phyloP scores from a whole-genome alignment of 2,888 invertebrate species.

The Galeopsomyia nigrocyanea region DNA sequence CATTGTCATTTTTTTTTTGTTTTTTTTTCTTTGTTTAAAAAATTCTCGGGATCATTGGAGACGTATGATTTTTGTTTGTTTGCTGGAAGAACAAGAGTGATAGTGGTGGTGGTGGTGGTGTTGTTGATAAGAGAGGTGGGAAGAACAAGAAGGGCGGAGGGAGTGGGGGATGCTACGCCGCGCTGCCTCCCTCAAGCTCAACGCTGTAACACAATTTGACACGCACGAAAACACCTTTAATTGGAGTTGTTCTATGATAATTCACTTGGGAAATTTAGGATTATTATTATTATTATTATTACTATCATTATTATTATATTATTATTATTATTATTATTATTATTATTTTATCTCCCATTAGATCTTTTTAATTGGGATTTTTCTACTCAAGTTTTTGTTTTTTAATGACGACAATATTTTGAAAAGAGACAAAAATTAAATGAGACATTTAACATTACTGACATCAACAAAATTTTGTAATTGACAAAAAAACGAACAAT shows the following conservation, averaged over 20 bases:
- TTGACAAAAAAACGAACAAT: conserved; percentile 18
- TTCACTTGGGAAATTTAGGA: conserved; percentile 12
- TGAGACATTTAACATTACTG: conserved; percentile 20
- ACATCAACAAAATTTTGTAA: conserved; percentile 12
- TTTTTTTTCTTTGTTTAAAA: conserved; percentile 1
- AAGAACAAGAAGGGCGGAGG: conserved; percentile 55
- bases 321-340: no score
- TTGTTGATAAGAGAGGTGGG: conserved; percentile 43
- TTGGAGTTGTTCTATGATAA: conserved; percentile 51
- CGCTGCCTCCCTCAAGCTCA: conserved; percentile 70
- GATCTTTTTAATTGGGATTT: no score
- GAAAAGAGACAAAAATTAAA: conserved; percentile 31
- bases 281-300: no score
- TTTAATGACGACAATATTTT: conserved; percentile 41
- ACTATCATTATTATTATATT: no score
- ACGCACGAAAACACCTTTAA: conserved; percentile 67
- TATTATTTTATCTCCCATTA: no score
- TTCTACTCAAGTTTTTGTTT: no score
- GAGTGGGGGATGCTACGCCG: conserved; percentile 65
- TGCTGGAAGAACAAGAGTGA: conserved; percentile 39
- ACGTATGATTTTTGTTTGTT: conserved; percentile 27
- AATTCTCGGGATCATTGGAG: conserved; percentile 39
- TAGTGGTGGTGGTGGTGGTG: conserved; percentile 47
- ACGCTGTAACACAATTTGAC: conserved; percentile 69
- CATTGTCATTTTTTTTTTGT: conserved; percentile 30